These are phyloP conservation scores for Heliconius himera DNA, from an alignment of 1,140 invertebrate genomes.

Conservation along the genomic window DNA sequence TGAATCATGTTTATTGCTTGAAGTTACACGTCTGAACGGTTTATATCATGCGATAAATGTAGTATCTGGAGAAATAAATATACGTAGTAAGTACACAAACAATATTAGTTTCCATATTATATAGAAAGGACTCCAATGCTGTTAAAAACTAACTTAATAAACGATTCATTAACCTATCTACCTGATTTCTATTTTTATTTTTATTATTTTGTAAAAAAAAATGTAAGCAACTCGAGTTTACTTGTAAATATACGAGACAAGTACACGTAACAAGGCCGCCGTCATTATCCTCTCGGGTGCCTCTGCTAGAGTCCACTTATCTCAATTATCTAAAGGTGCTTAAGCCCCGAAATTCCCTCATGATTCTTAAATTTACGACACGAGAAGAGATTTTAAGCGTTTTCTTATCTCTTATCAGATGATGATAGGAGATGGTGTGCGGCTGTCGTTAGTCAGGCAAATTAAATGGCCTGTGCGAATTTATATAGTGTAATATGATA, in stretches of 20 bases:
- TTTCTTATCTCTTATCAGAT: conserved; percentile 76
- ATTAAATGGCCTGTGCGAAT: not conserved
- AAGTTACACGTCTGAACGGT: not conserved
- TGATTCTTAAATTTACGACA: conserved; percentile 76
- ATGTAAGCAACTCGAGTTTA: not conserved
- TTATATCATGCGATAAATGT: not conserved
- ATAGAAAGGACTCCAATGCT: not conserved
- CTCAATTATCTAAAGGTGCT: conserved; percentile 78
- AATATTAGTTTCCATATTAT: not conserved
- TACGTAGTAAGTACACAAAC: not conserved
- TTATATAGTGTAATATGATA: conserved; percentile 12
- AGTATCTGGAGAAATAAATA: not conserved
- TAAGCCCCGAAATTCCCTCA: conserved; percentile 76
- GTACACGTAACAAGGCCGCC: conserved; percentile 38
- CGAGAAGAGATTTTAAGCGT: conserved; percentile 71
- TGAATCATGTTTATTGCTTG: not conserved
- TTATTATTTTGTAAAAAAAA: not conserved
- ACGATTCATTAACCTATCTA: not conserved
- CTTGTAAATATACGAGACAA: conserved; percentile 30
- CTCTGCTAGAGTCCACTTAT: conserved; percentile 65
- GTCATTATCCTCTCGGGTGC: conserved; percentile 59
- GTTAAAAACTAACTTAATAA: not conserved
- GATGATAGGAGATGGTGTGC: conserved; percentile 58
- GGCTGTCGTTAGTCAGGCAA: conserved; percentile 48
- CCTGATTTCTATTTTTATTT: too few species aligned